These are phyloP conservation scores for Numenius arquata DNA, from an alignment of 2,113 vertebrate genomes.

Conservation along the genomic window DNA sequence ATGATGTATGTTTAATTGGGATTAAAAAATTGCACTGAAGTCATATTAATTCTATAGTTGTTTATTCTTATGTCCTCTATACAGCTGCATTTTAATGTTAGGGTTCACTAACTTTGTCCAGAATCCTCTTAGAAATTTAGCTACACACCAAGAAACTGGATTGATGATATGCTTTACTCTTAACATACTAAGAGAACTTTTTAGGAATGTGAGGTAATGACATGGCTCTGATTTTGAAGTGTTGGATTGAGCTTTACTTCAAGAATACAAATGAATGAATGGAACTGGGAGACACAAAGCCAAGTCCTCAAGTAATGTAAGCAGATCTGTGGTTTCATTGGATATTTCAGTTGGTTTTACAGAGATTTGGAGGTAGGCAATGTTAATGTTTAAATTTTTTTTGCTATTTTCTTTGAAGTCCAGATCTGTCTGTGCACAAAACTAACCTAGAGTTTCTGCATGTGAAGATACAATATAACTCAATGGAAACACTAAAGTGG, in stretches of 20 bases:
- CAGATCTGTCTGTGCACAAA: background rate
- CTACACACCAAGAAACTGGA: background rate
- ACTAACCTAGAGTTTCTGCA: background rate
- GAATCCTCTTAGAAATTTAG: background rate
- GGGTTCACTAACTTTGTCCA: background rate
- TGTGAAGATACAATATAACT: background rate
- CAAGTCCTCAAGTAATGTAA: background rate
- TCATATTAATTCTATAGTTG: background rate
- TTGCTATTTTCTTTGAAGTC: background rate
- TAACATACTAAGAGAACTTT: background rate
- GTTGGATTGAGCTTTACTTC: background rate
- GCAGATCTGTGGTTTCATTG: background rate
- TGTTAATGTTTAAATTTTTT: background rate
- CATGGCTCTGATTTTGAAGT: background rate
- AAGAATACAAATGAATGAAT: background rate
- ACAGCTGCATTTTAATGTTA: background rate
- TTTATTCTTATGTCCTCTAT: background rate
- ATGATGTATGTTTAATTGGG: background rate
- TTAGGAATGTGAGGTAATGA: background rate
- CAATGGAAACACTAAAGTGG: background rate
- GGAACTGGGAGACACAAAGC: background rate
- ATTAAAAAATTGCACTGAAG: slow-evolving; percentile 14
- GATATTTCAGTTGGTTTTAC: background rate
- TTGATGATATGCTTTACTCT: background rate
- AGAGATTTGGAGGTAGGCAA: background rate